Base-by-base conservation (phyloP, 64 coral and sea anemone species). In the Montipora efflorescens region DNA sequence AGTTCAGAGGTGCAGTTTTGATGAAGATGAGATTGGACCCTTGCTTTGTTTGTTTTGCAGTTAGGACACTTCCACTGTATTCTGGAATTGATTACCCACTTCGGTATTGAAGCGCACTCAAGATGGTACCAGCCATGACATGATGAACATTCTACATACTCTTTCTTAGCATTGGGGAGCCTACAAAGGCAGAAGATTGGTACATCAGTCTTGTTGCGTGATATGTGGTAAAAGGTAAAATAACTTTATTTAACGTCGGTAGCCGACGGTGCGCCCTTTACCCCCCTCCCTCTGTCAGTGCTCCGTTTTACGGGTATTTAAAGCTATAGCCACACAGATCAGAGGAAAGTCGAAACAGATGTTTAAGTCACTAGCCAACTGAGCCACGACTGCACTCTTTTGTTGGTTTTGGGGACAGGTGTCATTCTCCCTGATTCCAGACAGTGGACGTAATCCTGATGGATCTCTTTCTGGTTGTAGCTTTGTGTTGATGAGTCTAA, bases 401-500 rank as follows among this genome's bases (percentile, higher is more conserved):
- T 79, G 62, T 72, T 48, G 68, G 61, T 81, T 87, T 51, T 94
- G 74, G 87, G 93, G 79, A 94, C 90, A 28, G 79, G 86, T 57
- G 74, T 44, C 88, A 95, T 95, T 10, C 28, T 71, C 28, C 69
- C 46, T 70, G 68, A 71, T 69, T 91, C 76, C 23, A 88, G 43
- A 67, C 89, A 95, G 82, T 50, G 28, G 73, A 86, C 21, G 53
- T 86, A 90, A 71, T 95, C 64, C 21, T 90, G 46, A 52, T 77
- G 89, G 77, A 95, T 91, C 57, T 83, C 70, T 15, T 67, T 67
- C 68, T 91, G 94, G 69, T 88, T 62, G 90, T 95, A 95, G n/a
- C 80, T 78, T 67, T 92, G 87, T 49, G 70, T 95, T 23, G 50
- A 47, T 89, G 95, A 85, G 90, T 96, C 90, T 76, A 84, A 46